These are phyloP conservation scores for Ochotona curzoniae DNA, from an alignment of 2,113 vertebrate species.

Conservation along the genomic window DNA sequence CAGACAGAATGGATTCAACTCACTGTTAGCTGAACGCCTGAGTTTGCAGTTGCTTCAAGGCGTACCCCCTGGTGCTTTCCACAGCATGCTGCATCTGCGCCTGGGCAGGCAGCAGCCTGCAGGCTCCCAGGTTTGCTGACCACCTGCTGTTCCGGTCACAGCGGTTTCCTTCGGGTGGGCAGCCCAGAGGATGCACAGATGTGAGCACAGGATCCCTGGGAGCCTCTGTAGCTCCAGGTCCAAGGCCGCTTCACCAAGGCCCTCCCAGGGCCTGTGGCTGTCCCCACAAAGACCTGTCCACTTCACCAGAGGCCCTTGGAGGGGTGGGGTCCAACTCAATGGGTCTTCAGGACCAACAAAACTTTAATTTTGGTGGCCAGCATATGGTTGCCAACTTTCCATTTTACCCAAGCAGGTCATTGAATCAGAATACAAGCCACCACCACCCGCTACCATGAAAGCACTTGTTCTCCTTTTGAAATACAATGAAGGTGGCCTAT, in stretches of 20 bases:
- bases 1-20: background rate
- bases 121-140: background rate
- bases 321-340: background rate
- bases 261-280: background rate
- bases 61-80: background rate
- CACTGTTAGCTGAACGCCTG: background rate
- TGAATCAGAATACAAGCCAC: background rate
- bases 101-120: background rate
- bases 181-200: background rate
- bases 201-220: background rate
- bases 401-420: background rate
- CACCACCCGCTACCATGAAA: background rate
- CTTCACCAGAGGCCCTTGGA: background rate
- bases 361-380: background rate
- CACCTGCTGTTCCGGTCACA: background rate
- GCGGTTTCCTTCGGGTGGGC: background rate
- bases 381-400: background rate
- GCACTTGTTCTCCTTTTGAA: background rate
- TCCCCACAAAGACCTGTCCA: background rate
- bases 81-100: background rate
- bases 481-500: background rate
- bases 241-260: background rate
- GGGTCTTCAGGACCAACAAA: background rate
- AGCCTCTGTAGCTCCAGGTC: background rate
- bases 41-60: background rate